Percentiles rank a stretch among this genome's conserved stretches.
These are phyloP conservation scores for Ennomos erosarius DNA, from an alignment of 2,888 invertebrate species.

Conservation along the genomic window DNA sequence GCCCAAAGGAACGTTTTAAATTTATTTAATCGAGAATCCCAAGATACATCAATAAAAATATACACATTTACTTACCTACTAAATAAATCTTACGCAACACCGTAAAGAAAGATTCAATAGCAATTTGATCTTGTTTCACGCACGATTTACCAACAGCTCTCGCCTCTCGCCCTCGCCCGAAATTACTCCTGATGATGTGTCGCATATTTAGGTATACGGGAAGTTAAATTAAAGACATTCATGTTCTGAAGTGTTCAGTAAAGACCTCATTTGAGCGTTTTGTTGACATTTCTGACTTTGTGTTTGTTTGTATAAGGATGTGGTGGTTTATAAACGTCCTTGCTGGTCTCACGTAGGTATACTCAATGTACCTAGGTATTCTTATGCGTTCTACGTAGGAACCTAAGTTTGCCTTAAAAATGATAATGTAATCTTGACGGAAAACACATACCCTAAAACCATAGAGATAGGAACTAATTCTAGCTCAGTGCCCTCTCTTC, in stretches of 20 bases:
- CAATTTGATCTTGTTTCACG: constrained; percentile 13
- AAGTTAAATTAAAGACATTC: constrained; percentile 29
- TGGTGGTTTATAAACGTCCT: background rate
- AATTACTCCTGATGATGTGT: constrained; percentile 22
- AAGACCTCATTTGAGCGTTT: constrained; percentile 25
- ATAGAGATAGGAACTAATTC: too few species aligned
- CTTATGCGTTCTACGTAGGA: too few species aligned
- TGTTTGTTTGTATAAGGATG: background rate
- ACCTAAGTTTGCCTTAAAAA: too few species aligned
- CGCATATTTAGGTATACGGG: constrained; percentile 15
- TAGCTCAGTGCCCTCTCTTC: too few species aligned
- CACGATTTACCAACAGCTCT: constrained; percentile 17
- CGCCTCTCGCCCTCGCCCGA: constrained; percentile 1
- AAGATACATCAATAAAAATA: too few species aligned
- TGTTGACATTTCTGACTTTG: constrained; percentile 16
- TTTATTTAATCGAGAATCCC: too few species aligned
- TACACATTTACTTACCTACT: too few species aligned
- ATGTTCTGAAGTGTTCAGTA: constrained; percentile 29
- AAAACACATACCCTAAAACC: too few species aligned
- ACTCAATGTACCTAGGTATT: too few species aligned
- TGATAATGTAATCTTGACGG: too few species aligned
- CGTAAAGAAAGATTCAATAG: constrained; percentile 9
- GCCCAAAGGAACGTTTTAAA: too few species aligned
- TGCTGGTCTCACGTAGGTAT: too few species aligned
- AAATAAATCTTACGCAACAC: constrained; percentile 1